Evolutionary conservation across 2,888 invertebrate species (phyloP).

Genomic region (Thysanoteuthis rhombus): DNA sequence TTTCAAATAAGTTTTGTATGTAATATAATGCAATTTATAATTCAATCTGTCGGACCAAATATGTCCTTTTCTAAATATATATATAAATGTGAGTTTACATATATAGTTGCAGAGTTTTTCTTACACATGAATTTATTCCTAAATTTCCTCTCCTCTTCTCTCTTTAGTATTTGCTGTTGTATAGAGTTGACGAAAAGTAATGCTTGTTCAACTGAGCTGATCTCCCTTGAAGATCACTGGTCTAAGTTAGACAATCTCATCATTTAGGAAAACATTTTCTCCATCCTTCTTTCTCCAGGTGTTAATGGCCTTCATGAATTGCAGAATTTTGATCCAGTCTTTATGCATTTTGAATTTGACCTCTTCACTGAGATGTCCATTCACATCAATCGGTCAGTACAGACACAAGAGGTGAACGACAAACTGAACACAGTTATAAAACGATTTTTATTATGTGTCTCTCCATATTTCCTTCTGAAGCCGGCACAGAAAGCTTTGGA

Average conservation of each 20-base stretch:
- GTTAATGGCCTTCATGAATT: conserved; percentile 86
- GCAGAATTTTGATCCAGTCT: conserved; percentile 77
- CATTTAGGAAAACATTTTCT: neutral
- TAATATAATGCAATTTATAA: too few species aligned
- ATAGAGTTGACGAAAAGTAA: too few species aligned
- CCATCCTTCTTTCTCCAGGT: conserved; percentile 68
- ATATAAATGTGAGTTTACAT: too few species aligned
- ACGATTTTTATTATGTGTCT: conserved; percentile 80
- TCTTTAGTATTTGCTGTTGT: too few species aligned
- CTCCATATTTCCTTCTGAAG: conserved; percentile 88
- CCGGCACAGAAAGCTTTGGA: conserved; percentile 90
- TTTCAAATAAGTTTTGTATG: too few species aligned
- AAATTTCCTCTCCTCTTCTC: too few species aligned
- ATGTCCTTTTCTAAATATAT: too few species aligned
- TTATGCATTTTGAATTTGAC: conserved; percentile 78
- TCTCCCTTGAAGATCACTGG: neutral
- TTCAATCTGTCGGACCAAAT: too few species aligned
- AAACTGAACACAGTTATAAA: conserved; percentile 80
- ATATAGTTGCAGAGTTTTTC: too few species aligned
- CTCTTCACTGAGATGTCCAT: conserved; percentile 83
- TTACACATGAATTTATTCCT: too few species aligned
- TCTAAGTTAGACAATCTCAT: too few species aligned
- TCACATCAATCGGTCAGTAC: conserved; percentile 82
- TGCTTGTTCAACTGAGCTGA: neutral
- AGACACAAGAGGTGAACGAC: conserved; percentile 79